A percentile compares a stretch with the other conserved stretches of the same genome.
These are phyloP conservation scores for Dioctria rufipes DNA, from an alignment of 2,888 invertebrate genomes.

Conservation along the genomic window DNA sequence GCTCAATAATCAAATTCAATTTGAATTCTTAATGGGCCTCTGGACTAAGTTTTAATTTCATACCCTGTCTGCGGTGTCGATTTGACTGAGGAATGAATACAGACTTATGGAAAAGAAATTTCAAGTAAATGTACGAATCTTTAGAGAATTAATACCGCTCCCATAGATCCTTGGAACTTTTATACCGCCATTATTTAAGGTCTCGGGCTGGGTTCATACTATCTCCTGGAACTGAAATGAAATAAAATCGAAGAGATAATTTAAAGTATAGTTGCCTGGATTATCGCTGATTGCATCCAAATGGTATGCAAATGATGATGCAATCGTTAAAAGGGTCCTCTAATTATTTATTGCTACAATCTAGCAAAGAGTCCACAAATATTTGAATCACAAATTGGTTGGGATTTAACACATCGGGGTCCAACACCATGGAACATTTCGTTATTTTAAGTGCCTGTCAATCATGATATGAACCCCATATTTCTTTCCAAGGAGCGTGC, in stretches of 20 bases:
- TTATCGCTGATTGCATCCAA: too few species aligned
- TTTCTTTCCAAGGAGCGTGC: conserved; percentile 16
- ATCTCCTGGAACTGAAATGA: too few species aligned
- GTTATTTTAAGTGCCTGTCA: conserved; percentile 57
- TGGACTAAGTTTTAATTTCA: conserved; percentile 57
- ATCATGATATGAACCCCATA: conserved; percentile 50
- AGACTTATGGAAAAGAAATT: neutral
- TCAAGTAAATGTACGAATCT: conserved; percentile 21
- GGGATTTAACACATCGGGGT: neutral
- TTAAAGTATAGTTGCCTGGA: too few species aligned
- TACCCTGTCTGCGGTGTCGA: conserved; percentile 44
- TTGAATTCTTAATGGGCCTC: conserved; percentile 56
- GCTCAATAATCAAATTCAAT: conserved; percentile 57
- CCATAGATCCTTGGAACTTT: conserved; percentile 17
- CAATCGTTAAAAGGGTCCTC: too few species aligned
- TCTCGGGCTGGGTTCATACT: too few species aligned
- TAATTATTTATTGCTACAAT: too few species aligned
- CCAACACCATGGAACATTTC: conserved; percentile 14
- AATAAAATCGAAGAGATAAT: too few species aligned
- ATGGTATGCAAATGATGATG: too few species aligned
- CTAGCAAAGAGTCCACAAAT: too few species aligned
- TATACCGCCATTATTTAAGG: neutral
- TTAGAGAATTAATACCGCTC: conserved; percentile 25
- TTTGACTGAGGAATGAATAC: neutral
- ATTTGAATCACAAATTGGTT: too few species aligned